Percentiles rank a stretch among this genome's conserved stretches.
These are phyloP conservation scores for Halocaridina rubra DNA, from an alignment of 2,888 invertebrate genomes.

Conservation along the genomic window DNA sequence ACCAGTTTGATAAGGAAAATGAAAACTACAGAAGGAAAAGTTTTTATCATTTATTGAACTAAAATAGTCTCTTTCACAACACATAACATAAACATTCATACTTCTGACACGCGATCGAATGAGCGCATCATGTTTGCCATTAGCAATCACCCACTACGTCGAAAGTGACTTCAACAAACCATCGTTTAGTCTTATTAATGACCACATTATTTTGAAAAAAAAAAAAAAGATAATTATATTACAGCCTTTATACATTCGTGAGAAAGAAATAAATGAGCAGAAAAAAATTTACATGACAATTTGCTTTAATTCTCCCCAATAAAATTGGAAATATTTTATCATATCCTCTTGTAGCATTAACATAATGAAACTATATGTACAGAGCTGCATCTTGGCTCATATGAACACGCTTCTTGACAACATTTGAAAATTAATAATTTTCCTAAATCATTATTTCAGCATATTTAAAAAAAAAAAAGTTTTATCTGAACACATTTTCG, in stretches of 20 bases:
- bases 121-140: conserved; percentile 28
- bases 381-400: background rate
- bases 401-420: background rate
- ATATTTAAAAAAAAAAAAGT: background rate
- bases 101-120: background rate
- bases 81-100: conserved; percentile 3
- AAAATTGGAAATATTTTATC: background rate
- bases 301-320: background rate
- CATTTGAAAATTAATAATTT: no score
- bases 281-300: conserved; percentile 16
- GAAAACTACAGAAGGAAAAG: no score
- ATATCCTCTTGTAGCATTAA: no score
- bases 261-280: conserved; percentile 9
- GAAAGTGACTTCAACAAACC: background rate
- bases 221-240: background rate
- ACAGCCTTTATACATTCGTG: background rate
- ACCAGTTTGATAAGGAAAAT: no score
- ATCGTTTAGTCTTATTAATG: background rate
- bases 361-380: background rate
- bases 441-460: background rate
- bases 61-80: conserved; percentile 35
- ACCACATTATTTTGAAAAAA: background rate
- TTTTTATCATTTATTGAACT: conserved; percentile 16
- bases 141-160: background rate
- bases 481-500: no score